A percentile compares a stretch with the other conserved stretches of the same genome.
Evolutionary conservation across 2,113 vertebrate species (phyloP).

Genomic region (Heterocephalus glaber): DNA sequence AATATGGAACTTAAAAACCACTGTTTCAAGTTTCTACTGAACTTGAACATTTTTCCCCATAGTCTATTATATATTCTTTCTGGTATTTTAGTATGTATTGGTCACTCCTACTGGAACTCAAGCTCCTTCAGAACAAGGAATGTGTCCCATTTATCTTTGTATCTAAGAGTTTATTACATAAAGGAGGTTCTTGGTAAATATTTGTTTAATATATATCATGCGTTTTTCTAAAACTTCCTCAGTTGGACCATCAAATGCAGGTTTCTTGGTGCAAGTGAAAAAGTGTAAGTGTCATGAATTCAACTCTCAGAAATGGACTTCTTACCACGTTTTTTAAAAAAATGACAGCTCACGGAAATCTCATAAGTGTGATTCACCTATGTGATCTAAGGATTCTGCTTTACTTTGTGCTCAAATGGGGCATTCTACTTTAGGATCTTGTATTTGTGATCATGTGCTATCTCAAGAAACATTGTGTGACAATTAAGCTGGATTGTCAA

Average conservation of each 20-base stretch:
- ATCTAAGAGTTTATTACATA: not conserved
- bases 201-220: not conserved
- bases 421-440: not conserved
- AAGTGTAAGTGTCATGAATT: not conserved
- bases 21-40: not conserved
- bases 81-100: not conserved
- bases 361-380: not conserved
- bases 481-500: not conserved
- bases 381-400: not conserved
- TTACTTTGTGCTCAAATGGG: not conserved
- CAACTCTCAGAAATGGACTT: slow-evolving; percentile 26
- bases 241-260: not conserved
- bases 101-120: not conserved
- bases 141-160: slow-evolving; percentile 10
- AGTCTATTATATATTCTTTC: not conserved
- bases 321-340: not conserved
- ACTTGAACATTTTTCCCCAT: not conserved
- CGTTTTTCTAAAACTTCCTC: not conserved
- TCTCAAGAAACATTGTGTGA: not conserved
- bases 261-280: not conserved
- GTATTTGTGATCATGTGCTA: not conserved
- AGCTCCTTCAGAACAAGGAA: not conserved
- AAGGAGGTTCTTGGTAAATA: slow-evolving; percentile 19
- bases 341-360: not conserved
- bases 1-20: not conserved